These are phyloP conservation scores for Caenorhabditis remanei DNA, from an alignment of 1,140 invertebrate genomes.

Conservation along the genomic window DNA sequence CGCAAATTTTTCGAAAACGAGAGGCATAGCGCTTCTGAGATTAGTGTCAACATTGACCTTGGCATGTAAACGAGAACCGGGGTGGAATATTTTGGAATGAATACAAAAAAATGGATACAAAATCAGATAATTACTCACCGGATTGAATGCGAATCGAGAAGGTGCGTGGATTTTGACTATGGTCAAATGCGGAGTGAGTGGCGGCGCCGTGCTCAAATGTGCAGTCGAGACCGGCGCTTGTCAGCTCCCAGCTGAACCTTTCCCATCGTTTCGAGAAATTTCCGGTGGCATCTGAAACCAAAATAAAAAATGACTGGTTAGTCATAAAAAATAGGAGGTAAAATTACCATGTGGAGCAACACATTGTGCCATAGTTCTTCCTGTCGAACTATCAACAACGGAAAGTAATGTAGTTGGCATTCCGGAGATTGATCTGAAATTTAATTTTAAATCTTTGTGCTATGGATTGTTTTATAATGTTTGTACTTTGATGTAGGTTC, in stretches of 20 bases:
- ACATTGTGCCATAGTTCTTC: constrained; percentile 66
- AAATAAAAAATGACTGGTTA: too few species aligned
- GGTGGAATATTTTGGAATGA: neutral
- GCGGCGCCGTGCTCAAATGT: constrained; percentile 63
- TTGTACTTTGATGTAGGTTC: constrained; percentile 28
- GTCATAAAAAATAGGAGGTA: neutral
- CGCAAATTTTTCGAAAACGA: constrained; percentile 50
- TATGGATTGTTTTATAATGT: neutral
- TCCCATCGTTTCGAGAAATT: constrained; percentile 62
- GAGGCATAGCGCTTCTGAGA: constrained; percentile 33
- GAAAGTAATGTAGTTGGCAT: constrained; percentile 67
- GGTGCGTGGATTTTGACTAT: constrained; percentile 27
- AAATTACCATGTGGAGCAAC: constrained; percentile 54
- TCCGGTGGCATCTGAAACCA: constrained; percentile 44
- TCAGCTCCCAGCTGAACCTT: constrained; percentile 65
- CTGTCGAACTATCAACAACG: constrained; percentile 67
- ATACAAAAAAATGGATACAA: neutral
- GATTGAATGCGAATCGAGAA: constrained; percentile 67
- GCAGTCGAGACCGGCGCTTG: constrained; percentile 64
- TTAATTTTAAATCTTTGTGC: neutral
- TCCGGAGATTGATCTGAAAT: constrained; percentile 67
- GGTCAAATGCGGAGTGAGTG: constrained; percentile 50
- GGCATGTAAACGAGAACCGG: neutral
- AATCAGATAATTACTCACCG: neutral
- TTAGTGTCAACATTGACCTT: constrained; percentile 53